phyloP scores from a whole-genome alignment of 2,797 vertebrate genomes.

The Halcyon chelicuti region DNA sequence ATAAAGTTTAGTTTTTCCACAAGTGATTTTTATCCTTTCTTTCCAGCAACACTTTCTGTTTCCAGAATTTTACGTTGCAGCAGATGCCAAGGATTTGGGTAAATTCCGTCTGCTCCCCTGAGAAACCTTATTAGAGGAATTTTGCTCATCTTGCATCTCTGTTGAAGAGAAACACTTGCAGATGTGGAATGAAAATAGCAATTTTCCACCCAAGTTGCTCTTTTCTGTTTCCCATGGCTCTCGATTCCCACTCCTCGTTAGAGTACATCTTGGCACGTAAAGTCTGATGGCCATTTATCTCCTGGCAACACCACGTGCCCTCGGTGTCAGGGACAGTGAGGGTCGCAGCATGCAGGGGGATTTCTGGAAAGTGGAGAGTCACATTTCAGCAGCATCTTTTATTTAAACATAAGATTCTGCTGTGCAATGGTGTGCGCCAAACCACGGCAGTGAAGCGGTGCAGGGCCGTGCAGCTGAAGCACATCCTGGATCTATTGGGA shows the following conservation, averaged over 20 bases:
- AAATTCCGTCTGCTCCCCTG: not conserved
- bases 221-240: not conserved
- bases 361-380: not conserved
- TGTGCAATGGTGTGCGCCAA: fast-evolving
- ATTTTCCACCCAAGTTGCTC: not conserved
- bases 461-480: not conserved
- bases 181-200: not conserved
- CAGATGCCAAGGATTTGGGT: not conserved
- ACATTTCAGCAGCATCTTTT: not conserved
- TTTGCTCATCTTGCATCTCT: not conserved
- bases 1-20: not conserved
- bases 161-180: not conserved
- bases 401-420: not conserved
- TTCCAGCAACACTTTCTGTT: not conserved
- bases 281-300: not conserved
- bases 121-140: not conserved
- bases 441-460: not conserved
- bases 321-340: not conserved
- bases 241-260: not conserved
- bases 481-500: not conserved
- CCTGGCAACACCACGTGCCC: not conserved
- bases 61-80: not conserved
- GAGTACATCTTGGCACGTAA: fast-evolving
- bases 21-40: not conserved
- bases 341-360: not conserved